Evolutionary conservation across 1,140 invertebrate species (phyloP).

Genomic region (Sitobion miscanthi): DNA sequence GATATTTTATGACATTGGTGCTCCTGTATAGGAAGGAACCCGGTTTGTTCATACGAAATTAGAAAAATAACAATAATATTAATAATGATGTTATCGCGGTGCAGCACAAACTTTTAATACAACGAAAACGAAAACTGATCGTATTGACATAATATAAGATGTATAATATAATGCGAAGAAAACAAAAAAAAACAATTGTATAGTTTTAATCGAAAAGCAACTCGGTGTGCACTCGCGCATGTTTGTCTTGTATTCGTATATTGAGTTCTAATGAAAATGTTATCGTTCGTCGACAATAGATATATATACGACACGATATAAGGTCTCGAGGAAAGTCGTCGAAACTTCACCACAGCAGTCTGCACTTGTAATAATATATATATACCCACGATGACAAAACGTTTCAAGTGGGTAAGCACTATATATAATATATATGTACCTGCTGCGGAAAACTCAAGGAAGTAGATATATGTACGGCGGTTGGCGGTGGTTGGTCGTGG

Average conservation of each 20-base stretch:
- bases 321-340: neutral
- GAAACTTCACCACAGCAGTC: neutral
- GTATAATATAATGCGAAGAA: neutral
- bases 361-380: neutral
- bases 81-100: neutral
- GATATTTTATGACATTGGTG: too few species aligned
- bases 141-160: neutral
- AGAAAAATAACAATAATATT: too few species aligned
- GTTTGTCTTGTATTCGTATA: neutral
- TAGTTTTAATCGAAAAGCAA: conserved; percentile 22
- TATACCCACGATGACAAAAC: conserved; percentile 2
- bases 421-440: neutral
- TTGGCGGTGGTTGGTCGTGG: neutral
- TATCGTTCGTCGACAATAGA: neutral
- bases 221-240: neutral
- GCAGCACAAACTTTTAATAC: neutral
- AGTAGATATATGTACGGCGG: neutral
- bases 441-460: neutral
- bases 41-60: too few species aligned
- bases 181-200: neutral
- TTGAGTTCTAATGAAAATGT: conserved; percentile 24
- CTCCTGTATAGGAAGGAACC: too few species aligned
- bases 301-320: neutral
- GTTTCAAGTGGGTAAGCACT: neutral
- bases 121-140: neutral